These are phyloP conservation scores for Melieria crassipennis DNA, from an alignment of 2,888 invertebrate species.

Conservation along the genomic window DNA sequence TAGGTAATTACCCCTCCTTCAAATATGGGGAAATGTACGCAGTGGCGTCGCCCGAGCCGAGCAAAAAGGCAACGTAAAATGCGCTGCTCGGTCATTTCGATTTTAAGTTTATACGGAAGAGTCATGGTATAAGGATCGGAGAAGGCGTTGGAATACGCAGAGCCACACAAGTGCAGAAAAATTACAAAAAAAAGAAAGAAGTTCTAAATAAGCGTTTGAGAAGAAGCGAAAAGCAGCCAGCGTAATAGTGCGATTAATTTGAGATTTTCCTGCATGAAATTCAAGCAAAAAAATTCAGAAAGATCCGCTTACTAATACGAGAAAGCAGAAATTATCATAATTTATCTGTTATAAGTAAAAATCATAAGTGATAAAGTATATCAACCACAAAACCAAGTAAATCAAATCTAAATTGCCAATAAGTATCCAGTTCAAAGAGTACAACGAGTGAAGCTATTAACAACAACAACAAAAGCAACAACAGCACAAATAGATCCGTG, in stretches of 20 bases:
- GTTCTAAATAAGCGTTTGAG: conserved; percentile 37
- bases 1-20: not conserved
- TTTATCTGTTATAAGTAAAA: conserved; percentile 48
- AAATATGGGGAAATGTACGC: too few species aligned
- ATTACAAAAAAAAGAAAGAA: conserved; percentile 37
- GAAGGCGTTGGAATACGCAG: conserved; percentile 56
- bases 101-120: conserved; percentile 52
- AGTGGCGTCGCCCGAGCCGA: too few species aligned
- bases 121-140: conserved; percentile 60
- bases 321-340: conserved; percentile 45
- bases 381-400: conserved; percentile 49
- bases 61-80: conserved; percentile 38
- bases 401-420: conserved; percentile 53
- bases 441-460: conserved; percentile 57
- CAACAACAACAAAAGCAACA: conserved; percentile 28
- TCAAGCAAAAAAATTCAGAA: conserved; percentile 51
- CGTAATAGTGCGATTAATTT: not conserved
- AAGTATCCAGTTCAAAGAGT: conserved; percentile 45
- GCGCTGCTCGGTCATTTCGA: conserved; percentile 42
- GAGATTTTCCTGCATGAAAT: conserved; percentile 6
- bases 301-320: too few species aligned
- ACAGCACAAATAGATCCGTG: not conserved
- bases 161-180: conserved; percentile 45
- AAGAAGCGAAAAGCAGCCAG: conserved; percentile 26
- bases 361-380: conserved; percentile 52